These are phyloP conservation scores for Erpobdella octoculata DNA, from an alignment of 2,888 invertebrate species.

Conservation along the genomic window DNA sequence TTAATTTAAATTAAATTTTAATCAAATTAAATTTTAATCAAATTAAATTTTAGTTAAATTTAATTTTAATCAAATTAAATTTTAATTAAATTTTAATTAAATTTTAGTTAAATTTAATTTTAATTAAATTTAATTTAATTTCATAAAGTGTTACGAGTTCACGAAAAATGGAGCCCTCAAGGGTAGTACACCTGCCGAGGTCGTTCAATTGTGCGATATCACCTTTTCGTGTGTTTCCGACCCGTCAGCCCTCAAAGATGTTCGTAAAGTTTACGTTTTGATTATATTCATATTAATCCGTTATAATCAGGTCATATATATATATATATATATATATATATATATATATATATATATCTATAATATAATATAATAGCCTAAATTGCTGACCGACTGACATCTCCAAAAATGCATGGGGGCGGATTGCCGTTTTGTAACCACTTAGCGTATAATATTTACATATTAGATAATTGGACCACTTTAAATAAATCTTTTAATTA, in stretches of 20 bases:
- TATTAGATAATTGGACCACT: too few relatives aligned
- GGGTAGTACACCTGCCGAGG: constrained; percentile 82
- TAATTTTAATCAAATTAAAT: background rate
- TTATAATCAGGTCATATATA: too few relatives aligned
- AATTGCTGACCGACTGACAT: too few relatives aligned
- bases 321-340: too few relatives aligned
- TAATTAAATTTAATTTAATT: background rate
- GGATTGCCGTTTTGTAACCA: too few relatives aligned
- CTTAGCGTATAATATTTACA: too few relatives aligned
- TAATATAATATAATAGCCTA: too few relatives aligned
- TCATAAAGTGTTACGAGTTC: constrained; percentile 74
- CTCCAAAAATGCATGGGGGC: too few relatives aligned
- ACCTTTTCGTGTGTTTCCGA: constrained; percentile 92
- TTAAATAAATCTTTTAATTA: too few relatives aligned
- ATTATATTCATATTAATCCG: too few relatives aligned
- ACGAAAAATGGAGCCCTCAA: constrained; percentile 76
- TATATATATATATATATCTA: too few relatives aligned
- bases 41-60: background rate
- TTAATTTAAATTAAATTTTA: background rate
- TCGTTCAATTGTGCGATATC: constrained; percentile 80
- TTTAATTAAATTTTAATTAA: background rate
- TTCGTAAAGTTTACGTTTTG: too few relatives aligned
- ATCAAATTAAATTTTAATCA: background rate
- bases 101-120: background rate
- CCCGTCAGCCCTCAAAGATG: constrained; percentile 85